These are phyloP conservation scores for Hydrolagus affinis DNA, from an alignment of 2,113 vertebrate species.

Conservation along the genomic window DNA sequence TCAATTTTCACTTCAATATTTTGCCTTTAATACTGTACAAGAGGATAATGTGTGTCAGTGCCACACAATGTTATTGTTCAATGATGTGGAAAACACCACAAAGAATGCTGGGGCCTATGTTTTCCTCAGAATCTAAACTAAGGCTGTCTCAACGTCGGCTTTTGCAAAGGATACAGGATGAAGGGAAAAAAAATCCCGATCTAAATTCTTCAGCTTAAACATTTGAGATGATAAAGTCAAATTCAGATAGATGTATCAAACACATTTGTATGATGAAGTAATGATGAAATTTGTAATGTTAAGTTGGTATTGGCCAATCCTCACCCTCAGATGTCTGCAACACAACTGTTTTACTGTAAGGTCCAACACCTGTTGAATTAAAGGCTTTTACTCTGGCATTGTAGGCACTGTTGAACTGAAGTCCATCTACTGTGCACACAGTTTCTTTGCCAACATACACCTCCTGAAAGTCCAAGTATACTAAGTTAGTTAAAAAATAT, in stretches of 20 bases:
- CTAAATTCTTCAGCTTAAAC: not conserved
- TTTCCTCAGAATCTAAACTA: not conserved
- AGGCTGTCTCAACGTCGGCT: not conserved
- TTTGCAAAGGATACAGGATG: not conserved
- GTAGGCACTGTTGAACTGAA: slow-evolving; percentile 96
- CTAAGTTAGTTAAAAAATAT: not conserved
- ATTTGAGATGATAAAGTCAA: not conserved
- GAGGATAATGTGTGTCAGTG: no score
- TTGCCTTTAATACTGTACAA: no score
- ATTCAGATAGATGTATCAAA: not conserved
- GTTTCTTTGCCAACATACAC: slow-evolving; percentile 97
- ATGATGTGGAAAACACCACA: no score
- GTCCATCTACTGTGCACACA: slow-evolving; percentile 89
- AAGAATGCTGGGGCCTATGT: no score
- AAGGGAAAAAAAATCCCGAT: not conserved
- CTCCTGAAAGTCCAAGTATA: slow-evolving; percentile 58
- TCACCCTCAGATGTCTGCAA: slow-evolving; percentile 89
- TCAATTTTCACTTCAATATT: no score
- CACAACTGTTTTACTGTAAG: slow-evolving; percentile 93
- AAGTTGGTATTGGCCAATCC: slow-evolving; percentile 34
- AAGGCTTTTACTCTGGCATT: slow-evolving; percentile 94
- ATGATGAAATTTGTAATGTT: slow-evolving; percentile 12
- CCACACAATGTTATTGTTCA: no score
- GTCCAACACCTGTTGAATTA: slow-evolving; percentile 76
- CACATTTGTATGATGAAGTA: not conserved